phyloP scores from a whole-genome alignment of 2,797 vertebrate genomes.

The Aldrovandia affinis region DNA sequence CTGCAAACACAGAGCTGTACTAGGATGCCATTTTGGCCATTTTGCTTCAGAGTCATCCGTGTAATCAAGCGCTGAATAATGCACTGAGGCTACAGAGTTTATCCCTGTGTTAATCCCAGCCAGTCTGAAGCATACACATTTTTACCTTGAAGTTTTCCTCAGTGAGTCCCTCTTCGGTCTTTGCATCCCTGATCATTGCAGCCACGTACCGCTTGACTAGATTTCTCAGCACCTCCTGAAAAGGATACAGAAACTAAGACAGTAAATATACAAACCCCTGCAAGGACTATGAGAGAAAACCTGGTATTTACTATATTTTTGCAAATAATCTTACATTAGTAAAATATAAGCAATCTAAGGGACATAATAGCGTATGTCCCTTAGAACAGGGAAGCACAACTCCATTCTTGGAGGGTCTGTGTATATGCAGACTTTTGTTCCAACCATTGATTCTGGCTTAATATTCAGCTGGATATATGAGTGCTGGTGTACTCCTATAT shows the following conservation, averaged over 20 bases:
- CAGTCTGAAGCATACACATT: neutral
- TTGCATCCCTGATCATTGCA: slow-evolving; percentile 98
- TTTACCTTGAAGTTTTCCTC: slow-evolving; percentile 98
- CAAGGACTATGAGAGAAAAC: neutral
- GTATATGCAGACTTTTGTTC: no score
- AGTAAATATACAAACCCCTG: neutral
- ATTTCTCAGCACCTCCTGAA: slow-evolving; percentile 94
- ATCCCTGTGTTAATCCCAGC: no score
- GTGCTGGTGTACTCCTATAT: neutral
- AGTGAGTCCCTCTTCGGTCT: slow-evolving; percentile 95
- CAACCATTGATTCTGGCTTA: neutral
- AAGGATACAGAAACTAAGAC: slow-evolving; percentile 12
- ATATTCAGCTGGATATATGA: neutral
- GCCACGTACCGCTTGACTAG: slow-evolving; percentile 97
- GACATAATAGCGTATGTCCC: no score
- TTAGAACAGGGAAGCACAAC: no score
- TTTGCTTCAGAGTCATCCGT: no score
- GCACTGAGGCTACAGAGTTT: no score
- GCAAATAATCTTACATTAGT: neutral
- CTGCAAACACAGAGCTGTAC: no score
- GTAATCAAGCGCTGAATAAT: no score
- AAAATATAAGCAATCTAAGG: neutral
- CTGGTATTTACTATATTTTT: neutral
- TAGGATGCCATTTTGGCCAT: no score
- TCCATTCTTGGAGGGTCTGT: no score